A percentile compares a stretch with the other conserved stretches of the same genome.
phyloP scores from a whole-genome alignment of 2,797 vertebrate species.

The Podargus strigoides region DNA sequence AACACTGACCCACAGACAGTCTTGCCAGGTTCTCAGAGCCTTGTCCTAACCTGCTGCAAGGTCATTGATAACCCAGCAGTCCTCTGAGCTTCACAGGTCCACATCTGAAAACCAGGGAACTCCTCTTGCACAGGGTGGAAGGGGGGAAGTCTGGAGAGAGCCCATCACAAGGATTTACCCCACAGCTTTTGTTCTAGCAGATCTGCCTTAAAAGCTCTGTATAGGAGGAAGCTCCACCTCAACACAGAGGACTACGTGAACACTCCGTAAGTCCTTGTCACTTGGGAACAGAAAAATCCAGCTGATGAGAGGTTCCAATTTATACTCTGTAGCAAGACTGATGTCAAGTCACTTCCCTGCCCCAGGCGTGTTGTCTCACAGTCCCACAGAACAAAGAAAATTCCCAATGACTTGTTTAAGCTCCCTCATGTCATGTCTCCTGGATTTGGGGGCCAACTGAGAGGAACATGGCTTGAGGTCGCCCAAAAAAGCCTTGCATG shows the following conservation, averaged over 20 bases:
- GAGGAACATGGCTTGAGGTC: neutral
- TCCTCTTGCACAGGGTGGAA: neutral
- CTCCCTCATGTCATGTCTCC: neutral
- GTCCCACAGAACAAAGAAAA: neutral
- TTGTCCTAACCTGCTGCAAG: neutral
- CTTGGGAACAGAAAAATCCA: neutral
- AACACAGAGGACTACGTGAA: neutral
- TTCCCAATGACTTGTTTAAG: neutral
- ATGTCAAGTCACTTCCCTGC: neutral
- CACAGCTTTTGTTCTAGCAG: neutral
- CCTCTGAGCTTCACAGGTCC: neutral
- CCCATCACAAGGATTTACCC: neutral
- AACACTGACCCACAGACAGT: neutral
- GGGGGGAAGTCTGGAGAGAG: neutral
- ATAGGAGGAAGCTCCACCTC: neutral
- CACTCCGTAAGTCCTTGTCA: neutral
- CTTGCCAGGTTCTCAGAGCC: neutral
- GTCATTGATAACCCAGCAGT: neutral
- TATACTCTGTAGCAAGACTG: neutral
- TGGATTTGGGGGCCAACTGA: neutral
- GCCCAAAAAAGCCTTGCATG: neutral
- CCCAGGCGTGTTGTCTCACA: neutral
- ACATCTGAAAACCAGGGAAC: neutral
- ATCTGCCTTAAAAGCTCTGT: neutral
- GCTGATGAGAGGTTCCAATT: neutral